A percentile compares a stretch with the other conserved stretches of the same genome.
These are phyloP conservation scores for Chanos chanos DNA, from an alignment of 2,797 vertebrate species.

Conservation along the genomic window DNA sequence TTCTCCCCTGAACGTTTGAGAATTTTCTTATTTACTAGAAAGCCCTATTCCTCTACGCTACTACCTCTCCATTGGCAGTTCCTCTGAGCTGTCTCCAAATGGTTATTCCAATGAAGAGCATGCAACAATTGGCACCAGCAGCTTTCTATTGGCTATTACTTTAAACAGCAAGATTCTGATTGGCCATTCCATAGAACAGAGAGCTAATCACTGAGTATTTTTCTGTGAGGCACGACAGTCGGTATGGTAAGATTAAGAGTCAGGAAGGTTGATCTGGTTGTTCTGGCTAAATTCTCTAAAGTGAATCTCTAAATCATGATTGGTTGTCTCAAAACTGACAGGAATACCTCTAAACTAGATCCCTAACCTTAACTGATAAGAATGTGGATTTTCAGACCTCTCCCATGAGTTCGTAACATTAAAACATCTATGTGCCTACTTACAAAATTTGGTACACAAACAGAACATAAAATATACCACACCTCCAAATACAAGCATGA, in stretches of 20 bases:
- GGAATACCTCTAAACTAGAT: background rate
- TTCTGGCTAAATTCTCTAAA: too few species aligned
- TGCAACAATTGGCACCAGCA: constrained; percentile 40
- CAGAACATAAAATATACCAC: background rate
- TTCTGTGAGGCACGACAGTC: constrained; percentile 38
- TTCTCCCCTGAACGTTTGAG: too few species aligned
- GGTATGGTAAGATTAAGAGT: constrained; percentile 6
- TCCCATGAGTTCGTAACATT: background rate
- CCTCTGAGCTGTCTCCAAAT: constrained; percentile 22
- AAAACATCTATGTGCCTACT: background rate
- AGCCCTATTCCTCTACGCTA: constrained; percentile 17
- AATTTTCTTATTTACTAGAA: constrained; percentile 6
- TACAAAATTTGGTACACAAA: constrained; percentile 2
- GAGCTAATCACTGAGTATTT: constrained; percentile 2
- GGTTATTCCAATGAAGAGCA: constrained; percentile 39
- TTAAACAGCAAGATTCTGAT: constrained; percentile 33
- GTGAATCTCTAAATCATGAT: too few species aligned
- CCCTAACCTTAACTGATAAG: background rate
- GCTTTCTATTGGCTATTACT: constrained; percentile 44
- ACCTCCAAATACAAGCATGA: background rate
- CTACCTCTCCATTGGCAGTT: constrained; percentile 12
- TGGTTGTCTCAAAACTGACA: background rate
- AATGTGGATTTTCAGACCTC: background rate
- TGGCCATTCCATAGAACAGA: constrained; percentile 38
- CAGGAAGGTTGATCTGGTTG: background rate